phyloP scores from a whole-genome alignment of 2,113 vertebrate species.

The Oryzias celebensis region DNA sequence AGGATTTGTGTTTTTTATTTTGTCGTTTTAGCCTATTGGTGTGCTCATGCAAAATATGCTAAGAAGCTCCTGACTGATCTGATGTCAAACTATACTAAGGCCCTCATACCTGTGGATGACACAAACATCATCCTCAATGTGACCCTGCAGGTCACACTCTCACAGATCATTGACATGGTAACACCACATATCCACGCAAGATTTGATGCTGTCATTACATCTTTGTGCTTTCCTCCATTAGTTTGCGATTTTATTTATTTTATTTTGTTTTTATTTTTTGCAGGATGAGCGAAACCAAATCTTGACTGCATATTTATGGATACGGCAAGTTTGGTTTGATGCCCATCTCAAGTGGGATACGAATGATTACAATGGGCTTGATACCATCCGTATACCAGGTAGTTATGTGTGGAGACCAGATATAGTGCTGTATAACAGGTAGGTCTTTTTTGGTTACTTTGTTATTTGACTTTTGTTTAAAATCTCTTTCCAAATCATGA shows the following conservation, averaged over 20 bases:
- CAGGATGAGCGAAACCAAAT: constrained; percentile 79
- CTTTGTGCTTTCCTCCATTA: background rate
- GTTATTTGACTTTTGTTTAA: no score
- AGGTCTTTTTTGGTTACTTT: constrained; percentile 66
- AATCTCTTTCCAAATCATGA: no score
- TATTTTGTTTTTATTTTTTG: constrained; percentile 25
- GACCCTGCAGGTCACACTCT: constrained; percentile 87
- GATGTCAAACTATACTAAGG: constrained; percentile 86
- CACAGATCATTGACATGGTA: constrained; percentile 95
- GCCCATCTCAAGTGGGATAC: constrained; percentile 85
- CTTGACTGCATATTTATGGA: constrained; percentile 84
- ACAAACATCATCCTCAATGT: constrained; percentile 85
- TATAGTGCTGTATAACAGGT: constrained; percentile 95
- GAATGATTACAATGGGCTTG: constrained; percentile 85
- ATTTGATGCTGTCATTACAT: background rate
- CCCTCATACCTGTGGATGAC: constrained; percentile 87
- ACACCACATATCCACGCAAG: background rate
- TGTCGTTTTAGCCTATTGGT: constrained; percentile 69
- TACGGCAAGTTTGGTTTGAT: constrained; percentile 89
- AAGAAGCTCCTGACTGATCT: constrained; percentile 85
- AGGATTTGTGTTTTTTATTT: background rate
- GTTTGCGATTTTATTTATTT: background rate
- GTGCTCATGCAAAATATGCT: constrained; percentile 80
- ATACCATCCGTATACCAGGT: constrained; percentile 89
- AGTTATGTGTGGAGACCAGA: constrained; percentile 91